Conservation (phyloP, 2,113 vertebrate species). For the Polypterus bichir region DNA sequence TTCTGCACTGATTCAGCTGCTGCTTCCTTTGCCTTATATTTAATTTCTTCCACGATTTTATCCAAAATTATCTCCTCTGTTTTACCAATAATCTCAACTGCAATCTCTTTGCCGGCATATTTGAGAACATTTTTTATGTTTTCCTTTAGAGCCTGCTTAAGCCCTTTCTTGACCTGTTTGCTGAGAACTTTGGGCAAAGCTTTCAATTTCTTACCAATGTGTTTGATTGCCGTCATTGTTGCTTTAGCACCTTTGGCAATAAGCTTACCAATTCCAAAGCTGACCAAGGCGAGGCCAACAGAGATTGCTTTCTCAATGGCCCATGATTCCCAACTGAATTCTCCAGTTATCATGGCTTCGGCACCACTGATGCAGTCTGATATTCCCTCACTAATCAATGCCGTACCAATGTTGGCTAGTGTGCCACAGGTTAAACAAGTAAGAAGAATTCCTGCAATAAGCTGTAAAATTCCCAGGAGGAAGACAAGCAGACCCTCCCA, state of each 20-base stretch:
- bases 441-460: slow-evolving; percentile 10
- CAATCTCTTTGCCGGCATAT: not conserved
- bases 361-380: slow-evolving; percentile 9
- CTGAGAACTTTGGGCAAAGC: slow-evolving; percentile 12
- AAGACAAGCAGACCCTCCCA: slow-evolving; percentile 14
- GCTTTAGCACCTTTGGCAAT: slow-evolving; percentile 13
- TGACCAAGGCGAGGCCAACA: slow-evolving; percentile 9
- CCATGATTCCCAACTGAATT: slow-evolving; percentile 17
- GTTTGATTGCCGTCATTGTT: not conserved
- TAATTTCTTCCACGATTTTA: slow-evolving; percentile 1
- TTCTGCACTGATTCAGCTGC: not conserved
- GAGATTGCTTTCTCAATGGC: slow-evolving; percentile 13
- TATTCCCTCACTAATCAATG: slow-evolving; percentile 12
- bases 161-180: slow-evolving; percentile 3
- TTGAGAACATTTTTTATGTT: slow-evolving; percentile 16
- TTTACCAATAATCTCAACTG: not conserved
- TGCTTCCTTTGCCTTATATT: not conserved
- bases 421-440: slow-evolving; percentile 6
- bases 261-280: slow-evolving; percentile 15
- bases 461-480: slow-evolving; percentile 11
- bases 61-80: slow-evolving; percentile 8
- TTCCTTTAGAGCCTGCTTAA: not conserved
- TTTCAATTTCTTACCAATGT: slow-evolving; percentile 11
- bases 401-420: slow-evolving; percentile 4
- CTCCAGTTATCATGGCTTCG: slow-evolving; percentile 5